Evolutionary conservation across 2,888 invertebrate species (phyloP).

Genomic region (Eupeodes luniger): DNA sequence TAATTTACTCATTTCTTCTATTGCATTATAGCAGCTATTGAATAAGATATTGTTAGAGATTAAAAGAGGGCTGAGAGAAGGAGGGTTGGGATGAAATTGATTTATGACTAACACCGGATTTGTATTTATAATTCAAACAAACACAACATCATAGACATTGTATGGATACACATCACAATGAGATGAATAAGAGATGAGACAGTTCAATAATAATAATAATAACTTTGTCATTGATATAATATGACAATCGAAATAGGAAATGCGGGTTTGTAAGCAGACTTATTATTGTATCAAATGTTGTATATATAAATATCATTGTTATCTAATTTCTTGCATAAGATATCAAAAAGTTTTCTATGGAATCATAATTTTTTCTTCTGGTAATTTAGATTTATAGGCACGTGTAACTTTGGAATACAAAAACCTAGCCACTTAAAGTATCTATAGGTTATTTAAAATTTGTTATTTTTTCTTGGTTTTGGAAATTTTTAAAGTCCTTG

Average conservation of each 20-base stretch:
- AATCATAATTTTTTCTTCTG: not conserved
- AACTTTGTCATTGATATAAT: slow-evolving; percentile 50
- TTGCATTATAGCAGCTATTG: not conserved
- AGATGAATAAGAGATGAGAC: not conserved
- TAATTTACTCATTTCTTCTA: slow-evolving; percentile 39
- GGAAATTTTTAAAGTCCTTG: not conserved
- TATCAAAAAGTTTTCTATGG: not conserved
- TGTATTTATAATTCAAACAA: not conserved
- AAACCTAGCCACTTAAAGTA: not conserved
- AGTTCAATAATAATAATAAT: not conserved
- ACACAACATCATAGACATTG: not conserved
- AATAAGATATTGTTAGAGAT: not conserved
- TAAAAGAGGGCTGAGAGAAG: not conserved
- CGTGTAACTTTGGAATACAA: slow-evolving; percentile 1
- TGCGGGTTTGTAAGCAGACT: not conserved
- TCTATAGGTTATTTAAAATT: not conserved
- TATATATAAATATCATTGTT: slow-evolving; percentile 32
- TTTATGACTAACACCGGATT: slow-evolving; percentile 54
- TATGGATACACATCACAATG: not conserved
- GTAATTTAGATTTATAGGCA: not conserved
- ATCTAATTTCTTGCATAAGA: slow-evolving; percentile 7
- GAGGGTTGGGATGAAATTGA: slow-evolving; percentile 8
- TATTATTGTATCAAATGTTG: not conserved
- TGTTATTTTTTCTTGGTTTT: not conserved
- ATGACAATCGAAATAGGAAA: slow-evolving; percentile 50